Base-by-base conservation (phyloP, 2,888 invertebrate genomes). In the Xestia c-nigrum region DNA sequence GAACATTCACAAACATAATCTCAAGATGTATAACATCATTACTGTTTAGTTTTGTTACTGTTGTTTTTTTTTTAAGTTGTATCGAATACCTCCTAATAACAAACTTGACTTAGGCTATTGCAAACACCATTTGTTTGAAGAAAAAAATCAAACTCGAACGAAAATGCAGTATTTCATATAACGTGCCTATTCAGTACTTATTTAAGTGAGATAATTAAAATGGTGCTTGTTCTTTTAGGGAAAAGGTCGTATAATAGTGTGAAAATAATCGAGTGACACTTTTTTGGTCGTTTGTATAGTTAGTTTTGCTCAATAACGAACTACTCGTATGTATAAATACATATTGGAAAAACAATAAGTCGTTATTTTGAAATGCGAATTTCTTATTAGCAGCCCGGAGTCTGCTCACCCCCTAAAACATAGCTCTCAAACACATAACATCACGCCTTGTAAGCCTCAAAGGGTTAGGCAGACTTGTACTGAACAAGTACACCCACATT, bases 181-280 rank as follows among this genome's bases (percentile, higher is more conserved):
- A 74, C 16, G 52, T 76, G 70, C 76, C 74, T 81, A 65, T 65
- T 75, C 67, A 64, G 64, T 76, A 84, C 65, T 81, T 78, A 78
- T 76, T 78, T 80, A 72, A 81, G 72, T 80, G 64, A 83, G 61
- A 72, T 78, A 80, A 72, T 76, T 77, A 55, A 78, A 31, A 83
- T 78, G 85, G 87, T 87, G 87, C 87, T 86, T 85, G 64, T 73
- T 69, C 61, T 77, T 78, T 61, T 76, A 72, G 43, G 65, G 38
- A 68, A 68, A 3, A 72, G 67, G 76, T 72, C 78, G 82, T 70
- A 63, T 74, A 70, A 75, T 59, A 50, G 59, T 57, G 67, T 43
- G n/a, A 67, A 50, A 72, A 21, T 19, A 50, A 72, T 50, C 19
- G 57, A n/a, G 40, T 68, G 63, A 43, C 31, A 5, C n/a, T 55